Percentiles rank a stretch among this genome's conserved stretches.
Evolutionary conservation across 1,140 invertebrate species (phyloP).

Genomic region (Maconellicoccus hirsutus): DNA sequence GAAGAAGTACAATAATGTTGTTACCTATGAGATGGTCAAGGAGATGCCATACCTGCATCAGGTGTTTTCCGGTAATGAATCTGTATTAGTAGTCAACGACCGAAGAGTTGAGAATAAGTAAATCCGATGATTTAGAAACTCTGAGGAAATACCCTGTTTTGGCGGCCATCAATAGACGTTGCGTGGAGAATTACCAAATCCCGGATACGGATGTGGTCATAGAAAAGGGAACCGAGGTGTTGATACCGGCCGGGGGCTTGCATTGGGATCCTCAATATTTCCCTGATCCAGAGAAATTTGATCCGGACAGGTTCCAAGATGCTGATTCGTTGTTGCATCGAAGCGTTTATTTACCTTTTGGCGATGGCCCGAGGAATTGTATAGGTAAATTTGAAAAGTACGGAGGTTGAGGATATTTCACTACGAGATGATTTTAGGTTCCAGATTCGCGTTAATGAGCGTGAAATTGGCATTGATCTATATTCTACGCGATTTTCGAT

Average conservation of each 20-base stretch:
- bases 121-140: too few relatives aligned
- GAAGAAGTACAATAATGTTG: constrained; percentile 34
- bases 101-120: too few relatives aligned
- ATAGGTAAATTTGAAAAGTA: constrained; percentile 37
- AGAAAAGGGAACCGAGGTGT: constrained; percentile 35
- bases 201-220: constrained; percentile 36
- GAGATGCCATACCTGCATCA: constrained; percentile 36
- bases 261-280: constrained; percentile 35
- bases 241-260: constrained; percentile 38
- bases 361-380: constrained; percentile 49
- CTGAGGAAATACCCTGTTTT: constrained; percentile 44
- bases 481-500: constrained; percentile 27
- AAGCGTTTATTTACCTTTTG: constrained; percentile 41
- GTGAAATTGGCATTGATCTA: constrained; percentile 28
- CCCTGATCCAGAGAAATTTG: constrained; percentile 34
- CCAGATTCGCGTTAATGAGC: constrained; percentile 28
- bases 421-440: constrained; percentile 29
- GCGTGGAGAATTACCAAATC: constrained; percentile 41
- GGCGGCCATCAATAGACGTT: constrained; percentile 37
- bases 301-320: constrained; percentile 36
- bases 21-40: constrained; percentile 40
- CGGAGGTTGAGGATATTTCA: not conserved
- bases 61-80: constrained; percentile 35
- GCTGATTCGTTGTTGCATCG: constrained; percentile 29
- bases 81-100: not conserved